Conservation (phyloP, 2,888 invertebrate genomes). For the Xylota segnis region DNA sequence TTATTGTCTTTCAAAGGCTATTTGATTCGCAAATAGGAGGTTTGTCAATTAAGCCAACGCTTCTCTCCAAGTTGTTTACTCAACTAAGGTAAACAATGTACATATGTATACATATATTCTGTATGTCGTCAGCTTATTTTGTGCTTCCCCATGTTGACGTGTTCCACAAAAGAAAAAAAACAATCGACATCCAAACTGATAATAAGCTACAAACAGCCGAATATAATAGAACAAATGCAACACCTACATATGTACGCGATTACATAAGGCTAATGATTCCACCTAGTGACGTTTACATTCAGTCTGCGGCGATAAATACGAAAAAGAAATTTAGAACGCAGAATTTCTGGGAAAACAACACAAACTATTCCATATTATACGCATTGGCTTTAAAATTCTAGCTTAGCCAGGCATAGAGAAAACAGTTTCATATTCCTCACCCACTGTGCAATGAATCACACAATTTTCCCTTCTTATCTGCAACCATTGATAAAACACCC, state of each 20-base stretch:
- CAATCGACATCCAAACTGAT: too few relatives aligned
- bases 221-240: neutral
- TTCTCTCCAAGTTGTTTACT: too few relatives aligned
- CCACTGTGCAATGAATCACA: neutral
- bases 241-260: neutral
- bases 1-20: too few relatives aligned
- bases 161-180: neutral
- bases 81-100: neutral
- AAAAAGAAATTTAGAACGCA: neutral
- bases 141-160: neutral
- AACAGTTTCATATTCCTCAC: neutral
- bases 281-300: neutral
- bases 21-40: too few relatives aligned
- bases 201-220: neutral
- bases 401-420: neutral
- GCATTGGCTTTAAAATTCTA: neutral
- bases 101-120: too few relatives aligned
- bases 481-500: neutral
- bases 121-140: neutral
- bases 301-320: neutral
- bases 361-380: neutral
- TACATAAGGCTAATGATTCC: neutral
- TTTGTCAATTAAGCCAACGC: too few relatives aligned
- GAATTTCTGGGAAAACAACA: neutral
- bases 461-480: neutral